Evolutionary conservation across 2,797 vertebrate genomes (phyloP).

Genomic region (Atherinosoma microstoma): DNA sequence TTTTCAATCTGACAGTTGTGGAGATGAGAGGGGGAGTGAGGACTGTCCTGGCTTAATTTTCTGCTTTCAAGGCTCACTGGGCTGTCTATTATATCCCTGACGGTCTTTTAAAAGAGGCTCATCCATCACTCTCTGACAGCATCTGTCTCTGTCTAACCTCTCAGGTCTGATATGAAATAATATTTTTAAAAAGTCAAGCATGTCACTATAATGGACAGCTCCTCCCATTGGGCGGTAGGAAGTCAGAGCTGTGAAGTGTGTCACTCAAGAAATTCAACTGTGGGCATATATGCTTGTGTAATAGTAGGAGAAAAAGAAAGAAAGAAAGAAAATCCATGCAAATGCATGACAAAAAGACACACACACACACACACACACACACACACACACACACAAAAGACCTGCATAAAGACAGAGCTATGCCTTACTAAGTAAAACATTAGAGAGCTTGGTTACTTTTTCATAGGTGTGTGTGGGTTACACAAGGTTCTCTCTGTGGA

Average conservation of each 20-base stretch:
- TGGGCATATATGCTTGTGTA: not conserved
- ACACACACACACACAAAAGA: too few species aligned
- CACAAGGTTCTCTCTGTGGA: slow-evolving; percentile 58
- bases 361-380: too few species aligned
- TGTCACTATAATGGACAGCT: slow-evolving; percentile 75
- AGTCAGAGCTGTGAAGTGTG: slow-evolving; percentile 58
- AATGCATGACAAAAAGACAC: slow-evolving; percentile 19
- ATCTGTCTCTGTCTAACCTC: slow-evolving; percentile 69
- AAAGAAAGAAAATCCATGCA: slow-evolving; percentile 19
- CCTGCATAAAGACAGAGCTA: not conserved
- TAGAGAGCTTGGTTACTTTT: slow-evolving; percentile 27
- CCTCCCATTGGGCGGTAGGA: slow-evolving; percentile 59
- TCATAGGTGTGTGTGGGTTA: slow-evolving; percentile 24
- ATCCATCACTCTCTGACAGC: slow-evolving; percentile 77
- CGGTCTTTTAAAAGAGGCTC: slow-evolving; percentile 69
- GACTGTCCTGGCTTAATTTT: slow-evolving; percentile 42
- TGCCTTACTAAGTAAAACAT: slow-evolving; percentile 5
- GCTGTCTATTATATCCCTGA: slow-evolving; percentile 71
- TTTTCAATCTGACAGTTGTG: slow-evolving; percentile 67
- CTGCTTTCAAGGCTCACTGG: slow-evolving; percentile 56
- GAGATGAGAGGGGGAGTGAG: slow-evolving; percentile 47
- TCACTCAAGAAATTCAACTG: slow-evolving; percentile 53
- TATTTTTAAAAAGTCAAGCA: slow-evolving; percentile 70
- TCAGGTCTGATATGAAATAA: slow-evolving; percentile 72
- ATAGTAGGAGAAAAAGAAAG: slow-evolving; percentile 21